Base-by-base conservation (phyloP, 2,113 vertebrate species). In the Piaya cayana region DNA sequence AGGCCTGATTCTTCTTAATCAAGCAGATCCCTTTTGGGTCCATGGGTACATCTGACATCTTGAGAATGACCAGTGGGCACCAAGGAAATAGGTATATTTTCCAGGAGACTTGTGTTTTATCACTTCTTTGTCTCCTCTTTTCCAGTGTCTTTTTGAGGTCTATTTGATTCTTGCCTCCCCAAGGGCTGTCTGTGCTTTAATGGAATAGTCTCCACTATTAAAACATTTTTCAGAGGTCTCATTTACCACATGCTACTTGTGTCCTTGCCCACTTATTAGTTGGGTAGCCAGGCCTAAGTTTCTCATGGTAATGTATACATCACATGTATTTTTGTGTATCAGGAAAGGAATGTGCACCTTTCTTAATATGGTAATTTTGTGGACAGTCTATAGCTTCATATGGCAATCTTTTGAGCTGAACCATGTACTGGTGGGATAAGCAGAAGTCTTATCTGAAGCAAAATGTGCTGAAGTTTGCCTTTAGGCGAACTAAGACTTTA, bases 311-410 rank as follows among this genome's bases (percentile, higher is more conserved):
- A 9, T 20, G 15, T n/a, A n/a, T 76, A 5, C 11, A 39, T 32
- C 27, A 15, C 49, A 49, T 26, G 45, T 19, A 34, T 85, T 68
- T 49, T 37, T 79, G 39, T 68, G 63, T 58, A 80, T 39, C 10
- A 58, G 45, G 50, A 43, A 60, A 53, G 19, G 26, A 85, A 27
- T 0, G 0, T 0, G 1, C 45, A 53, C 3, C 0, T 77, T 62
- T 62, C 30, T 71, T 65, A 30, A 10, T 25, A 17, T 10, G 52
- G 47, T 56, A 42, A 19, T 83, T 92, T 69, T 76, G 36, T 79
- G 78, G 45, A 22, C 60, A 47, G 39, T 50, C 42, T 63, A 2
- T 34, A 80, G 45, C 36, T 76, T 71, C 64, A 25, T 0, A 1
- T 32, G 58, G 27, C 36, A 39, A 0, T 56, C 30, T 65, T 68